Conservation (phyloP, 2,888 invertebrate genomes). For the Ichneumoninae sp. region DNA sequence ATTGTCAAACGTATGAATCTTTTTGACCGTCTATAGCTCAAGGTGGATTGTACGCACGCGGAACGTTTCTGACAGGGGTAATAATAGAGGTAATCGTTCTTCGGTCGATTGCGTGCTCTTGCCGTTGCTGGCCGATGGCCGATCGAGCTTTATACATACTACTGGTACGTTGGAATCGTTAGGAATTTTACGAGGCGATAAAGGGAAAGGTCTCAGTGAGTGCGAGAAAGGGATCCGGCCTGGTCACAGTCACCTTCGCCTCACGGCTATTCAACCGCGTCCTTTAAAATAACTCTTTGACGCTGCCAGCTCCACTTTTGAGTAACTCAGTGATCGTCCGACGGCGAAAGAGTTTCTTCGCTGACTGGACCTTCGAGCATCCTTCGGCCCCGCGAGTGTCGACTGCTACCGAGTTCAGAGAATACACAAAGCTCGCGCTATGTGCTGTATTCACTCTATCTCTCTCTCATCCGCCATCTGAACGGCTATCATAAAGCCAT, state of each 20-base stretch:
- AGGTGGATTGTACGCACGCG: not conserved
- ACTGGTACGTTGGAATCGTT: conserved; percentile 65
- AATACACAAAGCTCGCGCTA: conserved; percentile 54
- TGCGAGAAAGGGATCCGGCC: conserved; percentile 36
- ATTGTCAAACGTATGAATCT: not conserved
- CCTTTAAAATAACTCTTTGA: conserved; percentile 31
- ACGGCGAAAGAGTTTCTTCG: conserved; percentile 12
- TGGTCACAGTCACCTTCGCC: conserved; percentile 6
- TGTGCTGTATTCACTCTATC: conserved; percentile 61
- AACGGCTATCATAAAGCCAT: conserved; percentile 83
- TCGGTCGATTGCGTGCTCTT: conserved; percentile 61
- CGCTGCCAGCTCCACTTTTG: conserved; percentile 27
- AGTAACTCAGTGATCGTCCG: conserved; percentile 32
- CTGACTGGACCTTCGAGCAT: conserved; percentile 20
- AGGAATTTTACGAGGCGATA: conserved; percentile 66
- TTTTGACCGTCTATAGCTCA: not conserved
- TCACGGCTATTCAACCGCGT: conserved; percentile 12
- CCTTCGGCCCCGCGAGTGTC: conserved; percentile 2
- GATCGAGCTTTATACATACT: conserved; percentile 48
- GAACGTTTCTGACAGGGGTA: conserved; percentile 37
- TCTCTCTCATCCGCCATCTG: conserved; percentile 67
- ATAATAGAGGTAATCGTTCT: conserved; percentile 58
- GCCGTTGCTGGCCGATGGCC: conserved; percentile 38
- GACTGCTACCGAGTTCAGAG: conserved; percentile 17
- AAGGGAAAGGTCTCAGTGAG: conserved; percentile 55